Conservation (phyloP, 2,797 vertebrate genomes). For the Octomys mimax region DNA sequence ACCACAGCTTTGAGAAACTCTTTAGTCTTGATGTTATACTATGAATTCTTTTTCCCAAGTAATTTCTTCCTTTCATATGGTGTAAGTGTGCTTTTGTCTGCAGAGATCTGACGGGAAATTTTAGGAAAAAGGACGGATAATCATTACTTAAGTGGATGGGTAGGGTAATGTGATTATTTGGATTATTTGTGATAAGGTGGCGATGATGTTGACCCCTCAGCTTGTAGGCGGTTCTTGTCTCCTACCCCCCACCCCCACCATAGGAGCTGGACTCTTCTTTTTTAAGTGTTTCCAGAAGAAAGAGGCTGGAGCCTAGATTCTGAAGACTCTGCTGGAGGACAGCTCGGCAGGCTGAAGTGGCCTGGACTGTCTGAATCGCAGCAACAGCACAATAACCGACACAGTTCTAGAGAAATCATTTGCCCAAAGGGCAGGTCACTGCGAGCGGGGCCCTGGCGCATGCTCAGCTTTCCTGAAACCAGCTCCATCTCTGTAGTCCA, state of each 20-base stretch:
- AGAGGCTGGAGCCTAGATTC: constrained; percentile 56
- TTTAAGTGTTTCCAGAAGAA: constrained; percentile 59
- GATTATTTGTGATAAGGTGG: background rate
- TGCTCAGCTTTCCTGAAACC: constrained; percentile 73
- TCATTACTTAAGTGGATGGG: background rate
- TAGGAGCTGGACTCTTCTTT: background rate
- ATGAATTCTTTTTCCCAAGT: background rate
- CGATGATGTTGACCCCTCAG: background rate
- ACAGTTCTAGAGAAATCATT: constrained; percentile 80
- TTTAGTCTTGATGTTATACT: constrained; percentile 10
- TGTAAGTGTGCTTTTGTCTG: background rate
- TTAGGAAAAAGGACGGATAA: background rate
- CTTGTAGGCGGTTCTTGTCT: background rate
- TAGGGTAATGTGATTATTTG: background rate
- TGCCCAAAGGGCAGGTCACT: constrained; percentile 77
- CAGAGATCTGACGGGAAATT: constrained; percentile 17
- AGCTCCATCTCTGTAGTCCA: constrained; percentile 61
- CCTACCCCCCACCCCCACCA: background rate
- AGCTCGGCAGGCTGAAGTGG: constrained; percentile 37
- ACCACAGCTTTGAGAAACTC: background rate
- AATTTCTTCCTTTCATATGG: background rate
- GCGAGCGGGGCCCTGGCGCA: constrained; percentile 59
- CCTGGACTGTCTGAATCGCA: constrained; percentile 51
- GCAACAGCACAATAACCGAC: constrained; percentile 62
- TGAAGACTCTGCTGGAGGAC: constrained; percentile 47